Evolutionary conservation across 2,888 invertebrate species (phyloP).

Genomic region (Hedya salicella): DNA sequence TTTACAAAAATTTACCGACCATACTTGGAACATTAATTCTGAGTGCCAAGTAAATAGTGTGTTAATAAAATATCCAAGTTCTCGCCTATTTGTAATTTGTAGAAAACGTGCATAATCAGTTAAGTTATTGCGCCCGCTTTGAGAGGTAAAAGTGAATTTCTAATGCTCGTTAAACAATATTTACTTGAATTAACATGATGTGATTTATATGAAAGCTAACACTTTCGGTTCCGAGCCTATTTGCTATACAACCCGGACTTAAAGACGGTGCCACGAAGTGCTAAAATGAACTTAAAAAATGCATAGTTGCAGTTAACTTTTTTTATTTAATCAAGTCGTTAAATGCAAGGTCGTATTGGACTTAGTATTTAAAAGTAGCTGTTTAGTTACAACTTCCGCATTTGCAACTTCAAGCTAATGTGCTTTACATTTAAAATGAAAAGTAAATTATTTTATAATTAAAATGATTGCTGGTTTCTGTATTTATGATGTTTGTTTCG

Average conservation of each 20-base stretch:
- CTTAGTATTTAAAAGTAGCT: not conserved
- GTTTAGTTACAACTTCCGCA: conserved; percentile 14
- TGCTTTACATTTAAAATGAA: not conserved
- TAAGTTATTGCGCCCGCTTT: conserved; percentile 22
- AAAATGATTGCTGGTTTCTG: too few species aligned
- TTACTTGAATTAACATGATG: conserved; percentile 13
- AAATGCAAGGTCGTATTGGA: conserved; percentile 25
- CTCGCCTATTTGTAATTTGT: conserved; percentile 6
- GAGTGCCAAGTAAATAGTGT: not conserved
- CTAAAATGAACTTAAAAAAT: conserved; percentile 10
- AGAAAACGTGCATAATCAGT: conserved; percentile 27
- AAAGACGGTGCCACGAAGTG: not conserved
- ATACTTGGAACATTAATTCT: not conserved
- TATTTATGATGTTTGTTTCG: too few species aligned
- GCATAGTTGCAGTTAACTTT: not conserved
- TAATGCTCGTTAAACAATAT: conserved; percentile 32
- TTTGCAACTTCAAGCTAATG: not conserved
- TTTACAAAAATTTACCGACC: too few species aligned
- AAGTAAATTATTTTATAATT: too few species aligned
- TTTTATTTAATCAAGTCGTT: conserved; percentile 24
- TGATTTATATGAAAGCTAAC: conserved; percentile 26
- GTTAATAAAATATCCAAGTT: conserved; percentile 18
- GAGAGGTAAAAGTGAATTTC: conserved; percentile 35
- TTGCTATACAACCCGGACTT: not conserved
- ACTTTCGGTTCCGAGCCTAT: not conserved